phyloP scores from a whole-genome alignment of 1,140 invertebrate species.

The Hylaeus anthracinus region DNA sequence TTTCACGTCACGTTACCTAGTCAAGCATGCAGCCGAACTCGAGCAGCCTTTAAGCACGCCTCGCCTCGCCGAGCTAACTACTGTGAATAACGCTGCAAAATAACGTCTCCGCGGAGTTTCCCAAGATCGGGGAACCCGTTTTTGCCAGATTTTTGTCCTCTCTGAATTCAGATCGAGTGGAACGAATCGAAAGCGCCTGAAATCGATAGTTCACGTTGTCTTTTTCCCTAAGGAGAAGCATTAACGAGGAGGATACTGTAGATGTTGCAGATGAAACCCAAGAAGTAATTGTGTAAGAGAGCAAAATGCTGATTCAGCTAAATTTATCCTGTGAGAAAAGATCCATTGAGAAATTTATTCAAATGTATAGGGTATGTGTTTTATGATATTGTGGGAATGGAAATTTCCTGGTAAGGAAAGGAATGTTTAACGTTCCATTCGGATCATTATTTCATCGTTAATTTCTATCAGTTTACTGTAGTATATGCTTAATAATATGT shows the following conservation, averaged over 20 bases:
- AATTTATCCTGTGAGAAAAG: no score
- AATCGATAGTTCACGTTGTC: fast-evolving
- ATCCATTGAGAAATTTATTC: no score
- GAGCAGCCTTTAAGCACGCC: conserved; percentile 24
- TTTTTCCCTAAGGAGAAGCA: not conserved
- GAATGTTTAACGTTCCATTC: no score
- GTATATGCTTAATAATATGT: no score
- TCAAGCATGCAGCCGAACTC: conserved; percentile 52
- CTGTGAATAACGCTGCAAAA: conserved; percentile 25
- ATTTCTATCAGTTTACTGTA: no score
- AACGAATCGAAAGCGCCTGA: not conserved
- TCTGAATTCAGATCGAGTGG: not conserved
- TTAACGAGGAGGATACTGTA: not conserved
- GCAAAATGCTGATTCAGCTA: no score
- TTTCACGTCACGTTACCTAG: conserved; percentile 62
- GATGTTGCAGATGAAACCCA: no score
- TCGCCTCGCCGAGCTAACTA: conserved; percentile 12
- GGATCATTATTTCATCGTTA: no score
- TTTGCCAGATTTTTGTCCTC: not conserved
- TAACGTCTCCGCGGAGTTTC: conserved; percentile 23
- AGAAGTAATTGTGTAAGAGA: no score
- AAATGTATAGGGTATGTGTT: no score
- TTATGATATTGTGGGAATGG: no score
- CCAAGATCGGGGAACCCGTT: not conserved
- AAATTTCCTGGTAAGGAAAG: no score